phyloP scores from a whole-genome alignment of 2,113 vertebrate genomes.

The Zapornia atra region DNA sequence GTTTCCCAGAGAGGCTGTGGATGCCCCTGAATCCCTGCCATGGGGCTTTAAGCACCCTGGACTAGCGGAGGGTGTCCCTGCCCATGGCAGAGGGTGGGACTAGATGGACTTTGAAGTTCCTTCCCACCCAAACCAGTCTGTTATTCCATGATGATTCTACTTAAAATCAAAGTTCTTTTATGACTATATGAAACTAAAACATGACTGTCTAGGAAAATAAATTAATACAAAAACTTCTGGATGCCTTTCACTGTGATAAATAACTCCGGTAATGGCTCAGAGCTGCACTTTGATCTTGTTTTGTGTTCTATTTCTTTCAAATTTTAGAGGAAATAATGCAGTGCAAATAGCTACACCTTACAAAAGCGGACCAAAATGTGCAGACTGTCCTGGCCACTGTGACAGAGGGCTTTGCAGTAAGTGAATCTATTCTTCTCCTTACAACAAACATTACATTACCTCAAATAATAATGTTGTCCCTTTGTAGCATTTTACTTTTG shows the following conservation, averaged over 20 bases:
- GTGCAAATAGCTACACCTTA: slow-evolving; percentile 46
- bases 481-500: not conserved
- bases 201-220: not conserved
- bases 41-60: too few relatives aligned
- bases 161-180: not conserved
- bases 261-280: not conserved
- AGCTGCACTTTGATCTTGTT: not conserved
- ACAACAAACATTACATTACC: not conserved
- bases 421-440: not conserved
- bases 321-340: slow-evolving; percentile 68
- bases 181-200: not conserved
- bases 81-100: too few relatives aligned
- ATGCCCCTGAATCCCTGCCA: too few relatives aligned
- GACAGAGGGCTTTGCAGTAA: slow-evolving; percentile 77
- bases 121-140: too few relatives aligned
- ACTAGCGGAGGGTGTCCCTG: too few relatives aligned
- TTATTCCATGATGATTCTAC: too few relatives aligned
- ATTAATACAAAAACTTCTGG: not conserved
- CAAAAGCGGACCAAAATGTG: slow-evolving; percentile 37
- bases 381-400: slow-evolving; percentile 63
- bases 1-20: too few relatives aligned
- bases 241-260: not conserved
- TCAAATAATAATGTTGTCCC: not conserved
- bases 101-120: too few relatives aligned
- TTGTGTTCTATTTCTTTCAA: not conserved